Conservation (phyloP, 2,797 vertebrate genomes). For the Phoxinus dragarum region DNA sequence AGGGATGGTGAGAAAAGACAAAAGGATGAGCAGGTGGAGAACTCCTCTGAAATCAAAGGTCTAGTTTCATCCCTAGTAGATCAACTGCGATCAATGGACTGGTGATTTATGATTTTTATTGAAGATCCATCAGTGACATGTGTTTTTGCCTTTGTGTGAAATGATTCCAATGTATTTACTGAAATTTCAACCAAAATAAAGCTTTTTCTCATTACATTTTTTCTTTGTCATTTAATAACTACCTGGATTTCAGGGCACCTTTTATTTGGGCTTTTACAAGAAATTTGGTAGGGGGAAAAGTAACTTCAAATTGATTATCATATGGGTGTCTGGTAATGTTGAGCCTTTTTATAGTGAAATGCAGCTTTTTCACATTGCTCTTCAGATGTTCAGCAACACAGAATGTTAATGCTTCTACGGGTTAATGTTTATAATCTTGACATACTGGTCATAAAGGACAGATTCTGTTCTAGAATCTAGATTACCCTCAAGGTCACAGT, state of each 20-base stretch:
- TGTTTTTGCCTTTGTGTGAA: background rate
- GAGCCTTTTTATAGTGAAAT: background rate
- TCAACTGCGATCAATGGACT: constrained; percentile 65
- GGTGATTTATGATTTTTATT: background rate
- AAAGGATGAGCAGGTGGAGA: background rate
- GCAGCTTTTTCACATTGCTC: background rate
- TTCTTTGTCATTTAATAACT: background rate
- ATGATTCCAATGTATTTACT: background rate
- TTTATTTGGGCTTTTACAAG: background rate
- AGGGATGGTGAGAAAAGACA: background rate
- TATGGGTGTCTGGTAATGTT: background rate
- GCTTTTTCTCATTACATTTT: background rate
- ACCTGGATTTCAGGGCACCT: background rate
- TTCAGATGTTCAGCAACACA: no score
- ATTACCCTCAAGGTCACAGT: no score
- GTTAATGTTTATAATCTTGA: background rate
- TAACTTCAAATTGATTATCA: background rate
- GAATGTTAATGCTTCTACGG: no score
- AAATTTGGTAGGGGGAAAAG: no score
- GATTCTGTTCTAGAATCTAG: no score
- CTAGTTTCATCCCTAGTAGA: constrained; percentile 62
- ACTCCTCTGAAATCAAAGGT: constrained; percentile 7
- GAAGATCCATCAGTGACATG: background rate
- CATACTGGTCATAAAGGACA: background rate
- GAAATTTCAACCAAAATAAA: background rate